Evolutionary conservation across 23 tunicate species (phyloP).

Genomic region (Trididemnum miniatum): DNA sequence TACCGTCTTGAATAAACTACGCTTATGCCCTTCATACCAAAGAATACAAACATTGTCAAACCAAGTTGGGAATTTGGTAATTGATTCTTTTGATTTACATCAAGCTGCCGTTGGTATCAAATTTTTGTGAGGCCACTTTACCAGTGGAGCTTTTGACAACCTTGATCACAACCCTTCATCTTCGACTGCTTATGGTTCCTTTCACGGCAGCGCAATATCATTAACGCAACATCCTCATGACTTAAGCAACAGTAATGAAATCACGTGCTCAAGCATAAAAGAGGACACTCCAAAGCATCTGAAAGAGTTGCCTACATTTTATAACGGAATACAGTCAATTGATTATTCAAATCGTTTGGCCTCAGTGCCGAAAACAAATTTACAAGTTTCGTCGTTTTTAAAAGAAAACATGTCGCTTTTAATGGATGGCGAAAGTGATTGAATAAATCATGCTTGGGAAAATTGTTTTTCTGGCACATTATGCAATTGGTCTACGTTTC

Average conservation of each 20-base stretch:
- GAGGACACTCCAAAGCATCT: background rate
- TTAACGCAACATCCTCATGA: background rate
- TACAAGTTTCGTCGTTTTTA: background rate
- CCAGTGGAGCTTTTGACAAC: background rate
- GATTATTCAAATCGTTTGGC: background rate
- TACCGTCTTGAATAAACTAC: background rate
- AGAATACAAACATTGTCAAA: background rate
- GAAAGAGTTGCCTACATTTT: slow-evolving; percentile 11
- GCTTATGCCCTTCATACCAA: slow-evolving; percentile 8
- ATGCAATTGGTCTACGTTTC: background rate
- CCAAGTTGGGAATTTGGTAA: background rate
- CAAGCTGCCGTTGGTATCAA: background rate
- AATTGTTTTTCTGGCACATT: background rate
- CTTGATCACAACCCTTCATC: background rate
- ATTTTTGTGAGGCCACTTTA: background rate
- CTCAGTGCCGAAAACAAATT: background rate
- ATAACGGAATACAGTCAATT: background rate
- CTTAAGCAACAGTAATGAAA: background rate
- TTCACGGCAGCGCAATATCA: background rate
- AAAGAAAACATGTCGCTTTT: slow-evolving; percentile 3
- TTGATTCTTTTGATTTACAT: background rate
- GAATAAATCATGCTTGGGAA: slow-evolving; percentile 2
- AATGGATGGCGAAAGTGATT: slow-evolving; percentile 11
- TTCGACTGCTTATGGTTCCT: background rate
- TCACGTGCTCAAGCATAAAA: background rate